phyloP scores from a whole-genome alignment of 2,797 vertebrate genomes.

The Notolabrus celidotus region DNA sequence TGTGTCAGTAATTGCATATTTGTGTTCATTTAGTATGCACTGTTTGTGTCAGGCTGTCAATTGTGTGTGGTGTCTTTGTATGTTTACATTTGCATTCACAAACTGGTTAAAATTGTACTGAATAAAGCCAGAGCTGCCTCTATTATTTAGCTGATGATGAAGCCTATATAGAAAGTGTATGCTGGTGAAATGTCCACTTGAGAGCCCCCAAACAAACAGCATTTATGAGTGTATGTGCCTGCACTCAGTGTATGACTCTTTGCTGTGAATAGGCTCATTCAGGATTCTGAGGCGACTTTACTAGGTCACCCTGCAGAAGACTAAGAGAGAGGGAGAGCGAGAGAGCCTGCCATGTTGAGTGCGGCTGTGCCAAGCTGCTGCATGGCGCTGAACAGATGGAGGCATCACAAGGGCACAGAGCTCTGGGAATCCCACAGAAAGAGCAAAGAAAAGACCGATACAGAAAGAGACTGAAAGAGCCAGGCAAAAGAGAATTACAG shows the following conservation, averaged over 20 bases:
- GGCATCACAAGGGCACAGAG: constrained; percentile 85
- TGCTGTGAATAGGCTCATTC: constrained; percentile 72
- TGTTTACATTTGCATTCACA: background rate
- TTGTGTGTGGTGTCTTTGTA: background rate
- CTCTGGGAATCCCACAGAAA: constrained; percentile 70
- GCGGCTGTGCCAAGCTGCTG: constrained; percentile 88
- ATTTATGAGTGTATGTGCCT: constrained; percentile 15
- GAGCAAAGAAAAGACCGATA: constrained; percentile 42
- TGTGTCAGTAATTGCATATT: too few relatives aligned
- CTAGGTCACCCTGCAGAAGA: constrained; percentile 79
- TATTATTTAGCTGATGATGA: background rate
- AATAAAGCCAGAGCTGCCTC: background rate
- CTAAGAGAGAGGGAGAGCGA: constrained; percentile 70
- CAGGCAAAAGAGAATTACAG: constrained; percentile 35
- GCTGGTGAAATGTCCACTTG: constrained; percentile 25
- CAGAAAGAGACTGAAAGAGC: constrained; percentile 26
- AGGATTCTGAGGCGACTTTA: constrained; percentile 66
- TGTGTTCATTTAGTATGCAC: too few relatives aligned
- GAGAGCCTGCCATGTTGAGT: constrained; percentile 86
- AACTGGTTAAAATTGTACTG: background rate
- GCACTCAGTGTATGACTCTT: constrained; percentile 24
- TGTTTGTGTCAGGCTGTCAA: background rate
- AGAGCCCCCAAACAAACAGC: constrained; percentile 15
- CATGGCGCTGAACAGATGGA: constrained; percentile 87
- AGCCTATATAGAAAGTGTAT: background rate